Evolutionary conservation across 1,140 invertebrate genomes (phyloP).

Genomic region (Campodea augens): DNA sequence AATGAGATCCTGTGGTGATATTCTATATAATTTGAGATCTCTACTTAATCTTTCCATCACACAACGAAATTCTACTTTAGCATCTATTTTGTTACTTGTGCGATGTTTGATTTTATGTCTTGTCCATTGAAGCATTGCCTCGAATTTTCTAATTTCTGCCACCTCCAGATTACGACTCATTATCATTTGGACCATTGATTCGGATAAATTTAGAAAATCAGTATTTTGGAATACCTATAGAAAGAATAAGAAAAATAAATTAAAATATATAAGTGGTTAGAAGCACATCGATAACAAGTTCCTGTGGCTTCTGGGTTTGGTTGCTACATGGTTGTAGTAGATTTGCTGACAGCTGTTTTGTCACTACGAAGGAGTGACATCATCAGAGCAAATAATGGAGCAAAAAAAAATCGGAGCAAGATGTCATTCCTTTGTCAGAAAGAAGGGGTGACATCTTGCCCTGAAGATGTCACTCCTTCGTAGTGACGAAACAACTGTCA

Average conservation of each 20-base stretch:
- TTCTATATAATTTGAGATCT: conserved; percentile 74
- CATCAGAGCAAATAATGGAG: too few species aligned
- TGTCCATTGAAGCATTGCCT: conserved; percentile 81
- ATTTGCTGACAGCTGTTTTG: too few species aligned
- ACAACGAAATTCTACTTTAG: conserved; percentile 72
- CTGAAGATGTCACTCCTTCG: too few species aligned
- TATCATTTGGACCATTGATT: conserved; percentile 88
- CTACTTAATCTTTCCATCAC: conserved; percentile 76
- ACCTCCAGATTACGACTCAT: conserved; percentile 71
- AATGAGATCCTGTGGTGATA: conserved; percentile 79
- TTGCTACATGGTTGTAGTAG: too few species aligned
- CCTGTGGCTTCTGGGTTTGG: not conserved
- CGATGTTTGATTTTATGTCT: conserved; percentile 51
- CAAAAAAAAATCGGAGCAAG: too few species aligned
- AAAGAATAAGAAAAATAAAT: conserved; percentile 6
- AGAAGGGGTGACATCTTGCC: too few species aligned
- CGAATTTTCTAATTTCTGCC: conserved; percentile 77
- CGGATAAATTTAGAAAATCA: conserved; percentile 70
- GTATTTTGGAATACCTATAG: conserved; percentile 57
- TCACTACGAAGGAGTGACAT: too few species aligned
- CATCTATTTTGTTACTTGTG: conserved; percentile 56
- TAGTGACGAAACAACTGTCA: too few species aligned
- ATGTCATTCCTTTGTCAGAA: too few species aligned
- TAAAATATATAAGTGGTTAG: not conserved
- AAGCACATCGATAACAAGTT: not conserved